Evolutionary conservation across 2,113 vertebrate species (phyloP).

Genomic region (Deroptyus accipitrinus): DNA sequence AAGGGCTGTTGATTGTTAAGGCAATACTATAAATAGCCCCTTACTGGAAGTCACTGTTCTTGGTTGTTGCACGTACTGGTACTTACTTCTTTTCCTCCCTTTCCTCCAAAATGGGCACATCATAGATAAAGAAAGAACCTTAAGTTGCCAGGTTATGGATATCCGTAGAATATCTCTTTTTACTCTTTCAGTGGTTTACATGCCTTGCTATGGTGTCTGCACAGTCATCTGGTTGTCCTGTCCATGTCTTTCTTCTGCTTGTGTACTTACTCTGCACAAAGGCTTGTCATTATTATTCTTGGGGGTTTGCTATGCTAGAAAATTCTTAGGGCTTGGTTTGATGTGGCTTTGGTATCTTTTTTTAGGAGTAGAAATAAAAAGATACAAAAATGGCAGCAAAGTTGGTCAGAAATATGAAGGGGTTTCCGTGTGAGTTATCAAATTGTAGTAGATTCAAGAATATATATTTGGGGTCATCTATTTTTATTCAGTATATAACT

Average conservation of each 20-base stretch:
- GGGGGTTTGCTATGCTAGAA: not conserved
- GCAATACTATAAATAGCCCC: not conserved
- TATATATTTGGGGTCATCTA: not conserved
- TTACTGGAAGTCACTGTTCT: not conserved
- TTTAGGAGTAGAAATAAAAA: not conserved
- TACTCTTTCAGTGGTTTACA: not conserved
- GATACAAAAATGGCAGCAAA: not conserved
- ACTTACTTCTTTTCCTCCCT: not conserved
- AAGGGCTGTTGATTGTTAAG: not conserved
- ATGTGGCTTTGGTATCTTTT: not conserved
- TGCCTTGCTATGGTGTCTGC: not conserved
- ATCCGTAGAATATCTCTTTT: not conserved
- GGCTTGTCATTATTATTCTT: not conserved
- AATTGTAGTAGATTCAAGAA: not conserved
- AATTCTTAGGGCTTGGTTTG: not conserved
- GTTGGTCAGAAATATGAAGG: not conserved
- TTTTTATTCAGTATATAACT: not conserved
- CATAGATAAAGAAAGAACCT: not conserved
- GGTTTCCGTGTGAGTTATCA: not conserved
- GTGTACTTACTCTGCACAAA: not conserved
- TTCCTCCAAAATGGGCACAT: not conserved
- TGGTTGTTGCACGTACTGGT: not conserved
- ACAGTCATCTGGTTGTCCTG: not conserved
- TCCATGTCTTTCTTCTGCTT: not conserved
- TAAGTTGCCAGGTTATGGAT: not conserved